Conservation (phyloP, 1,140 invertebrate genomes). For the Pogonognathellus flavescens region DNA sequence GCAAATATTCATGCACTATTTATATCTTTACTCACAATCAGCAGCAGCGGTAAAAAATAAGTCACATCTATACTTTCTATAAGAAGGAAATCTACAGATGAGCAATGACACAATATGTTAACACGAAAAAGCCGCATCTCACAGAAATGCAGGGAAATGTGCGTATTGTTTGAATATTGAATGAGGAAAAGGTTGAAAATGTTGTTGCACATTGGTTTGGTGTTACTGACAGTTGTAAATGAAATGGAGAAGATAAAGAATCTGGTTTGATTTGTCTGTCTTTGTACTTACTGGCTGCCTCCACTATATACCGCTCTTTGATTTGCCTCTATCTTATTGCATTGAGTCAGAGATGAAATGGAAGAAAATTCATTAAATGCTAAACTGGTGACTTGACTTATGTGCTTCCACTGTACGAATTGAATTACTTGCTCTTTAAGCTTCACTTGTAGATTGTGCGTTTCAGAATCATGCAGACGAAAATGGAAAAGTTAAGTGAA, state of each 20-base stretch:
- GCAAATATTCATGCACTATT: too few relatives aligned
- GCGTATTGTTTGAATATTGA: too few relatives aligned
- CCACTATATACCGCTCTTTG: background rate
- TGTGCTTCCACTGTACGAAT: background rate
- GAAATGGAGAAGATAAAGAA: conserved; percentile 33
- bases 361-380: conserved; percentile 42
- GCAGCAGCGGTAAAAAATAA: too few relatives aligned
- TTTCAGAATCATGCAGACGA: background rate
- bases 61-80: too few relatives aligned
- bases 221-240: conserved; percentile 39
- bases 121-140: too few relatives aligned
- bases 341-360: background rate
- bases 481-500: conserved; percentile 47
- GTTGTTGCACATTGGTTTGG: background rate
- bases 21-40: too few relatives aligned
- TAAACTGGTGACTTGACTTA: conserved; percentile 30
- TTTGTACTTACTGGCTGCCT: background rate
- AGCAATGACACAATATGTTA: too few relatives aligned
- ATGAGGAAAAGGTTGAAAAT: background rate
- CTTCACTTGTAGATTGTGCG: background rate
- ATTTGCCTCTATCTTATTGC: background rate
- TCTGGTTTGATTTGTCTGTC: conserved; percentile 18
- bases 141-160: too few relatives aligned
- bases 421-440: background rate
- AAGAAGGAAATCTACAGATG: too few relatives aligned